Evolutionary conservation across 2,797 vertebrate species (phyloP).

Genomic region (Monodelphis domestica): DNA sequence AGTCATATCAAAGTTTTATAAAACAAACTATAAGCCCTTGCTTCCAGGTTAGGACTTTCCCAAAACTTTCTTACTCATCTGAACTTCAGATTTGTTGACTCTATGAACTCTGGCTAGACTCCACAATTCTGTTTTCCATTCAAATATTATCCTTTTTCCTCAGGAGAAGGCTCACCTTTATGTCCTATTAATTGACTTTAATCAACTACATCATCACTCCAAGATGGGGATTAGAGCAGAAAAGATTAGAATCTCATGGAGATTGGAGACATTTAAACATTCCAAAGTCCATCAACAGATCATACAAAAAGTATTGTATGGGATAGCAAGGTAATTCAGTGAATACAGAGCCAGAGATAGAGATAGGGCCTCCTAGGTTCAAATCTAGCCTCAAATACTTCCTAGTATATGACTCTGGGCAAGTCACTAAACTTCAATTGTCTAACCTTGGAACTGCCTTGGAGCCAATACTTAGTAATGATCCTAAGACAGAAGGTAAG

Average conservation of each 20-base stretch:
- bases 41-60: background rate
- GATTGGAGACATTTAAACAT: background rate
- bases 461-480: no score
- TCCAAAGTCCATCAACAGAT: background rate
- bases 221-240: background rate
- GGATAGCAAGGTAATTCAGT: no score
- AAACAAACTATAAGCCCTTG: background rate
- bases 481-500: no score
- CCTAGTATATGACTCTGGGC: no score
- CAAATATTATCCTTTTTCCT: background rate
- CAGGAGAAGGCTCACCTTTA: background rate
- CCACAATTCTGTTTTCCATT: background rate
- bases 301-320: background rate
- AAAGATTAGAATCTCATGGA: background rate
- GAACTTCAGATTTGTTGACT: background rate
- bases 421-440: no score
- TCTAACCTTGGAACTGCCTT: no score
- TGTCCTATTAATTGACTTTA: background rate
- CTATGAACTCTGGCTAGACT: background rate
- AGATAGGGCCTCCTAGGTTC: no score
- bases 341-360: no score
- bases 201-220: background rate
- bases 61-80: background rate
- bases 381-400: no score
- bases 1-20: background rate